Conservation (phyloP, 2,888 invertebrate genomes). For the Chesias legatella region DNA sequence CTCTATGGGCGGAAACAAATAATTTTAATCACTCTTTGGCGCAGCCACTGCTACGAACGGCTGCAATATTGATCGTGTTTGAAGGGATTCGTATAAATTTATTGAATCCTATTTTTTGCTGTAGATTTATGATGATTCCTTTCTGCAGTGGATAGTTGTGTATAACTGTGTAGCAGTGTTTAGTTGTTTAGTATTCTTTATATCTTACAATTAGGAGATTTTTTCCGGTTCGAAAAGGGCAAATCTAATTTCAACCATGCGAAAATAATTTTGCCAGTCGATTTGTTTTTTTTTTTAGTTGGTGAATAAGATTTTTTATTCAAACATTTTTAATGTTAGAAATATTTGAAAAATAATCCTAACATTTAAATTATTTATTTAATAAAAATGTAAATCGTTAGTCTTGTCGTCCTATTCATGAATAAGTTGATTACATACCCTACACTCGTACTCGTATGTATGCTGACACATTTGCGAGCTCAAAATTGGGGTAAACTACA, state of each 20-base stretch:
- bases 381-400: not conserved
- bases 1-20: too few relatives aligned
- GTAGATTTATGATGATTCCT: conserved; percentile 9
- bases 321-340: too few relatives aligned
- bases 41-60: conserved; percentile 1
- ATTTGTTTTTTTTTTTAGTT: too few relatives aligned
- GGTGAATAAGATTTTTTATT: conserved; percentile 4
- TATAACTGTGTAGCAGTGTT: not conserved
- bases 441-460: conserved; percentile 1
- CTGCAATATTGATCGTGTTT: conserved; percentile 21
- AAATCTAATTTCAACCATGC: too few relatives aligned
- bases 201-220: too few relatives aligned
- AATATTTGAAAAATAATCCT: too few relatives aligned
- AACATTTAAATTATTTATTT: too few relatives aligned
- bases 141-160: not conserved
- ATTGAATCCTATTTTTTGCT: conserved; percentile 7
- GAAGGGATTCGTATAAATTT: conserved; percentile 14
- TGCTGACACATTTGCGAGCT: conserved; percentile 39
- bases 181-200: too few relatives aligned
- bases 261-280: too few relatives aligned
- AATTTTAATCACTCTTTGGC: not conserved
- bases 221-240: too few relatives aligned
- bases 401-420: not conserved
- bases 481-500: conserved; percentile 62
- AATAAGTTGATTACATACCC: conserved; percentile 10